phyloP scores from a whole-genome alignment of 2,113 vertebrate genomes.

The Tragulus kanchil region DNA sequence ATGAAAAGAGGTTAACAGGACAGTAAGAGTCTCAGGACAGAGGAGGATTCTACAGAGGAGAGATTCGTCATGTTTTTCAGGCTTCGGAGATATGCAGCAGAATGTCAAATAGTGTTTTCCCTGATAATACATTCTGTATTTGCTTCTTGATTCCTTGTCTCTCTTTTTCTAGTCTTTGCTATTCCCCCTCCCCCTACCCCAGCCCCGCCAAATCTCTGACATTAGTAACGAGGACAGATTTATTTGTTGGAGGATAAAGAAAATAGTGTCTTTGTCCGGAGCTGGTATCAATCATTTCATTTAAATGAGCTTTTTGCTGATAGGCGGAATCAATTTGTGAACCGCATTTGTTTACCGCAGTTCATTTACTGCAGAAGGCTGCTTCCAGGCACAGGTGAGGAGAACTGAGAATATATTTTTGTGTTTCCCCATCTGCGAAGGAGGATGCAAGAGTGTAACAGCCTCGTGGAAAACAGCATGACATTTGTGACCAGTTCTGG shows the following conservation, averaged over 20 bases:
- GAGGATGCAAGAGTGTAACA: neutral
- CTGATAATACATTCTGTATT: neutral
- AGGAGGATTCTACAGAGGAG: neutral
- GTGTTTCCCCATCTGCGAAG: neutral
- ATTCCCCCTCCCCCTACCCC: neutral
- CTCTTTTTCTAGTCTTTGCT: neutral
- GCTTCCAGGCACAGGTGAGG: slow-evolving; percentile 16
- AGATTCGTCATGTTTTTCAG: neutral
- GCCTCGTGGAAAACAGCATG: neutral
- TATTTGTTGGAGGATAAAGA: slow-evolving; percentile 47
- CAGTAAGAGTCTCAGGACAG: neutral
- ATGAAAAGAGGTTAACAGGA: neutral
- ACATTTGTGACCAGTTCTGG: neutral
- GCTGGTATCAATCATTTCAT: slow-evolving; percentile 50
- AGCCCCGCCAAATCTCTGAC: neutral
- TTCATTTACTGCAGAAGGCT: neutral
- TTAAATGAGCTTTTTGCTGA: slow-evolving; percentile 63
- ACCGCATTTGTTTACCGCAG: neutral
- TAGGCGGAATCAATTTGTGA: neutral
- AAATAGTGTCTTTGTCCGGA: slow-evolving; percentile 52
- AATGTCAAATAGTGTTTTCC: slow-evolving; percentile 8
- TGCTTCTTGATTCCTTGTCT: neutral
- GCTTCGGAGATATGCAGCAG: neutral
- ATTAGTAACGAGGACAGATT: slow-evolving; percentile 26
- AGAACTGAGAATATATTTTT: neutral